These are phyloP conservation scores for Paralvinella palmiformis DNA, from an alignment of 1,140 invertebrate genomes.

Conservation along the genomic window DNA sequence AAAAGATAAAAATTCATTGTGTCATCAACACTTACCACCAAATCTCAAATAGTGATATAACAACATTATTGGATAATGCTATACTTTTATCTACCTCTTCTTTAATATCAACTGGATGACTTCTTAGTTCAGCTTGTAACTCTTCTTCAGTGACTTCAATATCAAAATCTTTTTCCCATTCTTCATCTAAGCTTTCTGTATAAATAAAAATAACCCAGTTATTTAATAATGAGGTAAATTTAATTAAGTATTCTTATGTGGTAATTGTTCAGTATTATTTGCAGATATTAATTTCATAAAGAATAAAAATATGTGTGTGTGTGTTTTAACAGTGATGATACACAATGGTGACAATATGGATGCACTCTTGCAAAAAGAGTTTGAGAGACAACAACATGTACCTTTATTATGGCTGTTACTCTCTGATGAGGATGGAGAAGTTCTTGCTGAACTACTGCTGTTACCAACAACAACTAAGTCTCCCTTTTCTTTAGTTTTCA, in stretches of 20 bases:
- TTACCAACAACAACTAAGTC: constrained; percentile 43
- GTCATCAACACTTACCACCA: background rate
- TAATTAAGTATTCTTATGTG: too few species aligned
- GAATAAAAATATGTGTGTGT: too few species aligned
- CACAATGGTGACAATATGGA: background rate
- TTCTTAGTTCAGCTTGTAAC: constrained; percentile 26
- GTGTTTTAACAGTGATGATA: too few species aligned
- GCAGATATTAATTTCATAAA: too few species aligned
- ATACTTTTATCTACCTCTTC: background rate
- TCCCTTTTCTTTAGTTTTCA: constrained; percentile 38
- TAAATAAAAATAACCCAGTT: too few species aligned
- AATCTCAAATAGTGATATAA: background rate
- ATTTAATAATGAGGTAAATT: too few species aligned
- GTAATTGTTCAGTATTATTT: too few species aligned
- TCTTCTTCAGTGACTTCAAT: constrained; percentile 46
- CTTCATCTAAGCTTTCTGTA: constrained; percentile 34
- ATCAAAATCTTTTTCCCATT: constrained; percentile 48
- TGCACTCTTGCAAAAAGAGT: too few species aligned
- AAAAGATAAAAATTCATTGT: constrained; percentile 12
- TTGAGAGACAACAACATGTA: too few species aligned
- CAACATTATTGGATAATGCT: background rate
- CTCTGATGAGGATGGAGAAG: constrained; percentile 1
- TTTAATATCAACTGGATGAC: background rate
- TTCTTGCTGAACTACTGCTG: constrained; percentile 33
- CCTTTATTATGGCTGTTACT: too few species aligned